Conservation (phyloP, 64 coral and sea anemone genomes). For the Trachythela sp. region DNA sequence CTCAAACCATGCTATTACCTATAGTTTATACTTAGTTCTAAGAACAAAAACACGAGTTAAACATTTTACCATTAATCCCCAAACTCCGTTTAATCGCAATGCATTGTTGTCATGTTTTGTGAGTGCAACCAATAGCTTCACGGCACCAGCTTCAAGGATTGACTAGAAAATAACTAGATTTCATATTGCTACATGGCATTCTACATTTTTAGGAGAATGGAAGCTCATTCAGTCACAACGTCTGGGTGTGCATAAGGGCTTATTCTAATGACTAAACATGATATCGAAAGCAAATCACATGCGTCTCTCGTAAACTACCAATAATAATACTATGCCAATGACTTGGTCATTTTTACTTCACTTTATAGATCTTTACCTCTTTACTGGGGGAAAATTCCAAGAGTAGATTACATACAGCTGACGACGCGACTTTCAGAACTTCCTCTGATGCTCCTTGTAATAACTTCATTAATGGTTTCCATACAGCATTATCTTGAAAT, state of each 20-base stretch:
- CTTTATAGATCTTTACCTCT: constrained; percentile 49
- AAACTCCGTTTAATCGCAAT: constrained; percentile 84
- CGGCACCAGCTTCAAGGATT: constrained; percentile 89
- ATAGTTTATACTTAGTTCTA: background rate
- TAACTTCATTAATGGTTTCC: constrained; percentile 94
- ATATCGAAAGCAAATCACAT: no score
- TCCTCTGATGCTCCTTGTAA: constrained; percentile 81
- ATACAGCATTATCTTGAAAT: constrained; percentile 93
- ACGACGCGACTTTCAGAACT: constrained; percentile 92
- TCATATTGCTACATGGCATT: no score
- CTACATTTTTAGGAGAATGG: no score
- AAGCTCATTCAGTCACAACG: no score
- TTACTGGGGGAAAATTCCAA: constrained; percentile 96
- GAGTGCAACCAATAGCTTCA: constrained; percentile 69
- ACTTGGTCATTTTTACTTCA: no score
- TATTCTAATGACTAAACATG: no score
- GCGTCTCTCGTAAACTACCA: no score
- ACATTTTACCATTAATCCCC: constrained; percentile 83
- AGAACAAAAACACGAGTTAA: background rate
- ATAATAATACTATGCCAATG: no score
- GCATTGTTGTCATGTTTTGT: constrained; percentile 67
- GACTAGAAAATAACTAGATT: constrained; percentile 55
- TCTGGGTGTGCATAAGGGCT: no score
- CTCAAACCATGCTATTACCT: no score
- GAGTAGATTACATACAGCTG: constrained; percentile 90